phyloP scores from a whole-genome alignment of 2,797 vertebrate genomes.

The Clamator glandarius region DNA sequence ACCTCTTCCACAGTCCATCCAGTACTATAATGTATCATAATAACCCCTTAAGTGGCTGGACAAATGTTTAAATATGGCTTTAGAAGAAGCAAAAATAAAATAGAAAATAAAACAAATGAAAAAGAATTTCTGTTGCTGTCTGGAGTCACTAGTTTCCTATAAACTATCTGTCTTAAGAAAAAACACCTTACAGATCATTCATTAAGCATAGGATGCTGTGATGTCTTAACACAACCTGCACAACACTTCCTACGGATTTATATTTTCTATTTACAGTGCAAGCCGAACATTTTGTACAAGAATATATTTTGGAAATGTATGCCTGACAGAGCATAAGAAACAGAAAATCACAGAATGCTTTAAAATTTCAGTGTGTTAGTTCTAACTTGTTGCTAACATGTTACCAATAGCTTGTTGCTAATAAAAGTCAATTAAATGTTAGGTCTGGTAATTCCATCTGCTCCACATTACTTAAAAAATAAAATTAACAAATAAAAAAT shows the following conservation, averaged over 20 bases:
- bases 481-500: background rate
- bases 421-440: slow-evolving; percentile 36
- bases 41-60: background rate
- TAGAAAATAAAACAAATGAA: background rate
- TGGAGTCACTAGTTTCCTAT: background rate
- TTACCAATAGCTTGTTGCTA: background rate
- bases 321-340: background rate
- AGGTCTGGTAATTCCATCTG: slow-evolving; percentile 22
- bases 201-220: background rate
- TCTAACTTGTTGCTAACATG: background rate
- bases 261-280: background rate
- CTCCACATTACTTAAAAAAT: background rate
- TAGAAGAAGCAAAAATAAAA: background rate
- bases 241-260: background rate
- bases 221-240: background rate
- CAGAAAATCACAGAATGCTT: background rate
- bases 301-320: background rate
- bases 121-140: background rate
- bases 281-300: background rate
- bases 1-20: background rate
- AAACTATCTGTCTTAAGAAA: background rate
- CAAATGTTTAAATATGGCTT: background rate
- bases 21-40: background rate
- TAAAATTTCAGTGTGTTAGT: background rate
- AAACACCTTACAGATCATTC: background rate